Percentiles rank a stretch among this genome's conserved stretches.
These are phyloP conservation scores for Egretta garzetta DNA, from an alignment of 2,113 vertebrate genomes.

Conservation along the genomic window DNA sequence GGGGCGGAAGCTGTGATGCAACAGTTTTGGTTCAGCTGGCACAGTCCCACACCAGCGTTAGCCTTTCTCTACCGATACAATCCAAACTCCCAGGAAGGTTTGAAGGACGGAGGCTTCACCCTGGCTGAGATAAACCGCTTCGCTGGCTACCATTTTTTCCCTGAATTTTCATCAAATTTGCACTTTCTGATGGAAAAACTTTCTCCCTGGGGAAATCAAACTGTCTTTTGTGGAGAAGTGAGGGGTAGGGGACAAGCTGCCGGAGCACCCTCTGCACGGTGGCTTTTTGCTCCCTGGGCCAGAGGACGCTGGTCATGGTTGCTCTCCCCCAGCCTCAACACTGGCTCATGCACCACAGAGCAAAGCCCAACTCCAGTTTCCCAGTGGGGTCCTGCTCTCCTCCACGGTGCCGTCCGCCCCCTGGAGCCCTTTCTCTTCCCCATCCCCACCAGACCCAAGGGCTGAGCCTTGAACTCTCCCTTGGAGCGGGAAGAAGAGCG, in stretches of 20 bases:
- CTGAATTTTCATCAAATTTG: not conserved
- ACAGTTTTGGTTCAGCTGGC: not conserved
- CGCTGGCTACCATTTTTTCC: not conserved
- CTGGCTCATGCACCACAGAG: fast-evolving
- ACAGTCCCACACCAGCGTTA: fast-evolving
- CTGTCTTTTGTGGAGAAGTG: not conserved
- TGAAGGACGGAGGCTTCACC: not conserved
- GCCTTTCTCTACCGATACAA: not conserved
- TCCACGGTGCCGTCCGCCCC: too few relatives aligned
- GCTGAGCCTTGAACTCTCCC: not conserved
- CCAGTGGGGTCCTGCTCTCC: not conserved
- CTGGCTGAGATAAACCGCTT: not conserved
- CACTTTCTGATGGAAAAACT: not conserved
- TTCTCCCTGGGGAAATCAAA: not conserved
- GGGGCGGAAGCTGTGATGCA: not conserved
- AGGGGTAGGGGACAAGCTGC: not conserved
- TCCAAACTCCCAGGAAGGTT: not conserved
- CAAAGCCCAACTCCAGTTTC: not conserved
- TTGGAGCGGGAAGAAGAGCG: not conserved
- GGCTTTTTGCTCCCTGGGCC: not conserved
- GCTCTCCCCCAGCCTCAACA: not conserved
- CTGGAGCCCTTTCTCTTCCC: not conserved
- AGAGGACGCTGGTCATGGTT: not conserved
- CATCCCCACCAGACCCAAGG: not conserved
- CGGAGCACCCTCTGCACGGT: fast-evolving